Evolutionary conservation across 2,797 vertebrate species (phyloP).

Genomic region (Myotis vivesi): DNA sequence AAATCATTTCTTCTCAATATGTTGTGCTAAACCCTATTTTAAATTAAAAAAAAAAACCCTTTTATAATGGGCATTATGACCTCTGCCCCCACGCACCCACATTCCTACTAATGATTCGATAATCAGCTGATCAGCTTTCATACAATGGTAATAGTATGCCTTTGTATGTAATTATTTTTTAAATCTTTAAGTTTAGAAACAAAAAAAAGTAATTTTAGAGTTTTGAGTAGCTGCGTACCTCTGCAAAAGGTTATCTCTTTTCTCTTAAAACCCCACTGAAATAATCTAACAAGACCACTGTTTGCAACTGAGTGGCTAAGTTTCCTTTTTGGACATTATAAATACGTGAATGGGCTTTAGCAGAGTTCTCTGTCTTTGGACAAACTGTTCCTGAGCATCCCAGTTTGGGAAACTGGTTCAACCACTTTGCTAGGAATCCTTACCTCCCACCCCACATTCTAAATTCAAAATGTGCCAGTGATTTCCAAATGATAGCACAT

Average conservation of each 20-base stretch:
- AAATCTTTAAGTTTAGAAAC: background rate
- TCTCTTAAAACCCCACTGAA: background rate
- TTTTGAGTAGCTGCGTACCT: background rate
- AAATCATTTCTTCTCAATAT: background rate
- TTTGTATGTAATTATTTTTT: background rate
- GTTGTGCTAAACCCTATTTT: background rate
- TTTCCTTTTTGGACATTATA: background rate
- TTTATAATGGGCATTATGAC: background rate
- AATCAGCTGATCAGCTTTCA: background rate
- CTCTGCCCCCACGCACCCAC: fast-evolving
- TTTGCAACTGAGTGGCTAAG: background rate
- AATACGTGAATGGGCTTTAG: fast-evolving
- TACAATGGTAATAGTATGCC: background rate
- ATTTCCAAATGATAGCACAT: background rate
- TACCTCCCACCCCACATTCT: background rate
- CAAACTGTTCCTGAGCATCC: background rate
- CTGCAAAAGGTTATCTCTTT: background rate
- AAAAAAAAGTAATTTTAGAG: background rate
- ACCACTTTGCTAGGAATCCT: background rate
- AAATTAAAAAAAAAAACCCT: background rate
- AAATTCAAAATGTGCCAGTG: background rate
- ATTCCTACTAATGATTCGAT: background rate
- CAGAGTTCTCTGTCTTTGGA: background rate
- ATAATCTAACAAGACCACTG: background rate
- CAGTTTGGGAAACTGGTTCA: background rate